Conservation (phyloP, 2,797 vertebrate species). For the Scolopax rusticola region DNA sequence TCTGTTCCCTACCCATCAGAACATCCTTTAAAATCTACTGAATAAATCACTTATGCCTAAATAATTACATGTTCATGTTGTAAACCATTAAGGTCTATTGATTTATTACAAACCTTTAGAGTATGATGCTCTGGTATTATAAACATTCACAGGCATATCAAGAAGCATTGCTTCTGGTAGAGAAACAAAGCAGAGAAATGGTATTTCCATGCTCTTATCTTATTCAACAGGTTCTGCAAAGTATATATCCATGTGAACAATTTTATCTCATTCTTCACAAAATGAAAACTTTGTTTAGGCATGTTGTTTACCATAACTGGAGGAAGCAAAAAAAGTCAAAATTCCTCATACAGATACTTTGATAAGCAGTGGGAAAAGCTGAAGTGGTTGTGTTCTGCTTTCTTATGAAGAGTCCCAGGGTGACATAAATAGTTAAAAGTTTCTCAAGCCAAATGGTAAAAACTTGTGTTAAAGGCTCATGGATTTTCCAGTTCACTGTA, state of each 20-base stretch:
- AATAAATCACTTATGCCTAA: slow-evolving; percentile 24
- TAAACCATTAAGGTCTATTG: slow-evolving; percentile 15
- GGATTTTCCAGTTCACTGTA: neutral
- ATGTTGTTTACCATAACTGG: neutral
- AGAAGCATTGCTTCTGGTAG: neutral
- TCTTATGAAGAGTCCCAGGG: neutral
- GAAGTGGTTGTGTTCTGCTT: neutral
- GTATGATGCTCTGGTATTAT: neutral
- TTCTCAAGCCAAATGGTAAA: neutral
- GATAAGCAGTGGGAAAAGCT: neutral
- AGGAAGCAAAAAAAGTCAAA: neutral
- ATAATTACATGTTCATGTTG: slow-evolving; percentile 11
- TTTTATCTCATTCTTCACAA: neutral
- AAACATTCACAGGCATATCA: neutral
- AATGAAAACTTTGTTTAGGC: neutral
- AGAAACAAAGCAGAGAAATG: neutral
- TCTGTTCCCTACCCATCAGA: neutral
- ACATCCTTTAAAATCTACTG: neutral
- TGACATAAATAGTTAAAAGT: neutral
- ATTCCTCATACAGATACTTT: neutral
- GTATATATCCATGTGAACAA: neutral
- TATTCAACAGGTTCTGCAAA: neutral
- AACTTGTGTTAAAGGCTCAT: neutral
- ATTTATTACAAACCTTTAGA: slow-evolving; percentile 30
- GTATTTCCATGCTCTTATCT: neutral